A percentile compares a stretch with the other conserved stretches of the same genome.
Evolutionary conservation across 2,797 vertebrate species (phyloP).

Genomic region (Merluccius polli): DNA sequence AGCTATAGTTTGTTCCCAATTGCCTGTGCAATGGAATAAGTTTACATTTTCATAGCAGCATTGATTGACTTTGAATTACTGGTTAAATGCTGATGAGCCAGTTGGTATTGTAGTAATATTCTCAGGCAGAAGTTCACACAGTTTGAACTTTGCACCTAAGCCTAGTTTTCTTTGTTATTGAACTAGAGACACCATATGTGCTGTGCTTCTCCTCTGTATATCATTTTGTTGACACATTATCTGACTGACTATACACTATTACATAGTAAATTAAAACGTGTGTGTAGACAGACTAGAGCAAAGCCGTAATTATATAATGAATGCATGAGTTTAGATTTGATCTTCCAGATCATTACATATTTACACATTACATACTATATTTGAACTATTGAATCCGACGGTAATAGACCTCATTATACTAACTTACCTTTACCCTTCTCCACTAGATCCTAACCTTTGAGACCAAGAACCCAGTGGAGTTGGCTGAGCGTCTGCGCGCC

Average conservation of each 20-base stretch:
- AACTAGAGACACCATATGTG: constrained; percentile 8
- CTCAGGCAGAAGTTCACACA: background rate
- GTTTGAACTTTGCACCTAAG: background rate
- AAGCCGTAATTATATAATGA: background rate
- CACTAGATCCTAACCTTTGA: constrained; percentile 93
- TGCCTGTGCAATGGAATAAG: background rate
- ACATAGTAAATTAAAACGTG: constrained; percentile 21
- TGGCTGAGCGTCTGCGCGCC: constrained; percentile 90
- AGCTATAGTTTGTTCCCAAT: background rate
- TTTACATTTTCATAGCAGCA: background rate
- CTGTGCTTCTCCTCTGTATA: constrained; percentile 7
- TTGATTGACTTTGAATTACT: background rate
- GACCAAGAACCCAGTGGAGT: constrained; percentile 92
- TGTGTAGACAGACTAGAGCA: constrained; percentile 19
- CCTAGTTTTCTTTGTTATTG: background rate
- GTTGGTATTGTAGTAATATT: background rate
- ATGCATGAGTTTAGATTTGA: background rate
- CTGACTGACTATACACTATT: constrained; percentile 13
- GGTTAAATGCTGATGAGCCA: background rate
- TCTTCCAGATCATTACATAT: background rate
- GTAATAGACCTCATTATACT: background rate
- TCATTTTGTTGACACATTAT: constrained; percentile 11
- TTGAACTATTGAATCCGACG: background rate
- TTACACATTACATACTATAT: constrained; percentile 12
- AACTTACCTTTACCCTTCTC: constrained; percentile 9